phyloP scores from a whole-genome alignment of 2,113 vertebrate genomes.

The Polypterus bichir region DNA sequence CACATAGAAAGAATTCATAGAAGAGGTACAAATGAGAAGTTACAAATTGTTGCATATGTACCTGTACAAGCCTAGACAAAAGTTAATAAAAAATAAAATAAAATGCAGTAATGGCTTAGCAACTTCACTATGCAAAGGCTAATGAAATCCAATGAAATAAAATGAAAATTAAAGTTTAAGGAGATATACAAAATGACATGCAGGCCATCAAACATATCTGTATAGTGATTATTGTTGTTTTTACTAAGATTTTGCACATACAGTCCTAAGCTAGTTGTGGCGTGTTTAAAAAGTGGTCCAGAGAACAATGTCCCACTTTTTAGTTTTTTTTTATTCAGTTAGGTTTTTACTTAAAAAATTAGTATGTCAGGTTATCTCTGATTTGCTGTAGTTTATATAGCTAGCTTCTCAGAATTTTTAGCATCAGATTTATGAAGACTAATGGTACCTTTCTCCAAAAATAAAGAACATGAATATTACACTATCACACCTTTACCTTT shows the following conservation, averaged over 20 bases:
- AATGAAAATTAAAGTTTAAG: slow-evolving; percentile 22
- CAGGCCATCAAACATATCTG: slow-evolving; percentile 32
- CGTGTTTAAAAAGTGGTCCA: slow-evolving; percentile 1
- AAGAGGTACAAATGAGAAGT: slow-evolving; percentile 55
- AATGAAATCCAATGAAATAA: slow-evolving; percentile 28
- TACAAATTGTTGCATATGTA: slow-evolving; percentile 40
- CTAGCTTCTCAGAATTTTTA: too few species aligned
- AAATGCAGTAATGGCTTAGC: slow-evolving; percentile 29
- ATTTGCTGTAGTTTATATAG: too few species aligned
- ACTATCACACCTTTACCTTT: too few species aligned
- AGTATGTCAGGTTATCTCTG: too few species aligned
- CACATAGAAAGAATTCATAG: slow-evolving; percentile 51
- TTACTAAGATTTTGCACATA: slow-evolving; percentile 16
- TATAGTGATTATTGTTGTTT: slow-evolving; percentile 16
- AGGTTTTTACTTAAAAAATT: background rate
- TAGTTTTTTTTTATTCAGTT: background rate
- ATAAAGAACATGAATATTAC: too few species aligned
- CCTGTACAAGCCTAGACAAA: slow-evolving; percentile 24
- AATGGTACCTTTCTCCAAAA: too few species aligned
- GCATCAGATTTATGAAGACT: too few species aligned
- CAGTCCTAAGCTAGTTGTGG: slow-evolving; percentile 5
- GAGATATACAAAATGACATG: slow-evolving; percentile 39
- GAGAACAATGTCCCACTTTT: slow-evolving; percentile 12
- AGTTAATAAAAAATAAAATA: slow-evolving; percentile 26
- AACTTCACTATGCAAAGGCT: slow-evolving; percentile 29